These are phyloP conservation scores for Xestia sexstrigata DNA, from an alignment of 2,888 invertebrate genomes.

Conservation along the genomic window DNA sequence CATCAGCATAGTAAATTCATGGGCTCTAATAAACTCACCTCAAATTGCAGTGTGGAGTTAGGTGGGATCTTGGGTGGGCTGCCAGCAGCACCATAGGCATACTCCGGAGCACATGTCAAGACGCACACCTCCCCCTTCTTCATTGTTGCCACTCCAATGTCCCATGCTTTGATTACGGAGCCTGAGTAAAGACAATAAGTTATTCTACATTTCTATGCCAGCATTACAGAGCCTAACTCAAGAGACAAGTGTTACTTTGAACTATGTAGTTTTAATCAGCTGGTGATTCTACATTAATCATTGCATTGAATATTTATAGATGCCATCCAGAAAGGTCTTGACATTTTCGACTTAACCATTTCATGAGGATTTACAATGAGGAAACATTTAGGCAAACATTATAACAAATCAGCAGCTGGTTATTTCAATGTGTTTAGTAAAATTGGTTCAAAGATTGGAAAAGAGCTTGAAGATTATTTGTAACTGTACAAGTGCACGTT, in stretches of 20 bases:
- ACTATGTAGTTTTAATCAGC: neutral
- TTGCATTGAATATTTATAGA: neutral
- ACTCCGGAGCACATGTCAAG: slow-evolving; percentile 96
- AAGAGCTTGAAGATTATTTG: neutral
- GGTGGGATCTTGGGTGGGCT: slow-evolving; percentile 97
- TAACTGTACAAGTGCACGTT: neutral
- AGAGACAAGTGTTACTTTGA: neutral
- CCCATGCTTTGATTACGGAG: slow-evolving; percentile 98
- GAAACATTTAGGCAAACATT: slow-evolving; percentile 1
- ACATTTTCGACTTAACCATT: neutral
- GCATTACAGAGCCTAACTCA: neutral
- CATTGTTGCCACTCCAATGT: slow-evolving; percentile 98
- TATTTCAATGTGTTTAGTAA: neutral
- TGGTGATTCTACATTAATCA: neutral
- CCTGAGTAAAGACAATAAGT: slow-evolving; percentile 83
- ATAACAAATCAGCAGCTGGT: slow-evolving; percentile 8
- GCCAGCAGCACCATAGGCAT: slow-evolving; percentile 97
- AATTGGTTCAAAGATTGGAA: neutral
- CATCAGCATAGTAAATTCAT: neutral
- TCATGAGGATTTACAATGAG: slow-evolving; percentile 13
- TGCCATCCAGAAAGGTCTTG: neutral
- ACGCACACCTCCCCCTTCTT: slow-evolving; percentile 96
- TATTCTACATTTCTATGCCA: neutral
- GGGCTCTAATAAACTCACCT: slow-evolving; percentile 89
- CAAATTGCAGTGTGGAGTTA: slow-evolving; percentile 96